Percentiles rank a stretch among this genome's conserved stretches.
Conservation (phyloP, 2,888 invertebrate genomes). For the Seira ritae region DNA sequence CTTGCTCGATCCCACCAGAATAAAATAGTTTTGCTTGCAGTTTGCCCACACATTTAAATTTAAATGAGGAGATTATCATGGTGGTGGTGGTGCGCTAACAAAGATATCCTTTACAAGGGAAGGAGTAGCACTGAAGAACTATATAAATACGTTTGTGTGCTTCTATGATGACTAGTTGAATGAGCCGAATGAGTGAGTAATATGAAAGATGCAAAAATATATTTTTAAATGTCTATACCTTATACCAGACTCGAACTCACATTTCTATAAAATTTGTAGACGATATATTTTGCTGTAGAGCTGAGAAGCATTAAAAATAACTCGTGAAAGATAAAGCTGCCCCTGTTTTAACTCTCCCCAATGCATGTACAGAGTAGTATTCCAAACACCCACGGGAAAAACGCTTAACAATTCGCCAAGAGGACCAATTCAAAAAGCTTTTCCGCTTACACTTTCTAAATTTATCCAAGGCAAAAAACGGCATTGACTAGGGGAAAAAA, state of each 20-base stretch:
- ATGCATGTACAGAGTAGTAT: slow-evolving; percentile 65
- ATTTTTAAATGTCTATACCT: too few species aligned
- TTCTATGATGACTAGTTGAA: too few species aligned
- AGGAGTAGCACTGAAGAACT: too few species aligned
- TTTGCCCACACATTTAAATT: not conserved
- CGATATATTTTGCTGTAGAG: too few species aligned
- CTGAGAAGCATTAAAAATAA: slow-evolving; percentile 64
- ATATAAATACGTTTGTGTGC: too few species aligned
- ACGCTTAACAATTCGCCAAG: slow-evolving; percentile 69
- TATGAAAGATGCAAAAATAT: not conserved
- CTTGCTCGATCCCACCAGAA: not conserved
- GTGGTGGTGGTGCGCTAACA: too few species aligned
- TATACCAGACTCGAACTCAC: too few species aligned
- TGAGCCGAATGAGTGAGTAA: not conserved
- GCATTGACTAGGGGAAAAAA: not conserved
- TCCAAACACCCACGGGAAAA: slow-evolving; percentile 67
- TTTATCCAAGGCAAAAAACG: slow-evolving; percentile 52
- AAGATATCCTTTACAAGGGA: not conserved
- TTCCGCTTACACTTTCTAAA: slow-evolving; percentile 72
- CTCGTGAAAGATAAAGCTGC: slow-evolving; percentile 60
- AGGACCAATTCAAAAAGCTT: slow-evolving; percentile 64
- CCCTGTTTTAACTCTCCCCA: too few species aligned
- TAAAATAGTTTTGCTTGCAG: not conserved
- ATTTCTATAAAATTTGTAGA: too few species aligned
- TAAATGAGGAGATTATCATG: not conserved